These are phyloP conservation scores for Grus americana DNA, from an alignment of 2,113 vertebrate species.

Conservation along the genomic window DNA sequence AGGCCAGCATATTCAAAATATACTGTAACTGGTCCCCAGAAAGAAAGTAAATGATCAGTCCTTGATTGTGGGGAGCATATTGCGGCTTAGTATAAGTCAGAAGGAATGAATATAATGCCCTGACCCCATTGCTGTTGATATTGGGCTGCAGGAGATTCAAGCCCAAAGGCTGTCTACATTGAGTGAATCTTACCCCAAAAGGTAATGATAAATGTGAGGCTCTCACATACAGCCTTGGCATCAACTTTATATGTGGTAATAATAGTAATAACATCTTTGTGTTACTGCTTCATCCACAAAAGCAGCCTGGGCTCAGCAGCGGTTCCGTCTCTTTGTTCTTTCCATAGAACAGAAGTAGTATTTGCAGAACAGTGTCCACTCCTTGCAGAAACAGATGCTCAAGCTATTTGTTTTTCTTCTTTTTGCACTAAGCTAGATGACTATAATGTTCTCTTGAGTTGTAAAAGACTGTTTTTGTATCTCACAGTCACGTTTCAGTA, in stretches of 20 bases:
- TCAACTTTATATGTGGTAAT: not conserved
- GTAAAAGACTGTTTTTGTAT: conserved; percentile 2
- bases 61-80: not conserved
- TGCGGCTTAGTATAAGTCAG: not conserved
- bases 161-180: not conserved
- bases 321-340: not conserved
- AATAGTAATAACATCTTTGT: not conserved
- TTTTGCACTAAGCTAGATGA: not conserved
- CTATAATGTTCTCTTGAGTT: conserved; percentile 23
- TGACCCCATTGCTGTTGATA: not conserved
- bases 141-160: not conserved
- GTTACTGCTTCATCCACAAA: not conserved
- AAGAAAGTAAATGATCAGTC: not conserved
- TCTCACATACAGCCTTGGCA: not conserved
- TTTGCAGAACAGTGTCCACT: not conserved
- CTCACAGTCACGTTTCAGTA: conserved; percentile 44
- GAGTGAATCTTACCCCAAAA: not conserved
- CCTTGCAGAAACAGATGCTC: not conserved
- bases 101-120: not conserved
- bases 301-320: not conserved
- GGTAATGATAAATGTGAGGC: not conserved
- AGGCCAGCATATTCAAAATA: not conserved
- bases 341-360: not conserved
- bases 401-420: not conserved
- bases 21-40: not conserved